Evolutionary conservation across 2,113 vertebrate species (phyloP).

Genomic region (Lophura nycthemera): DNA sequence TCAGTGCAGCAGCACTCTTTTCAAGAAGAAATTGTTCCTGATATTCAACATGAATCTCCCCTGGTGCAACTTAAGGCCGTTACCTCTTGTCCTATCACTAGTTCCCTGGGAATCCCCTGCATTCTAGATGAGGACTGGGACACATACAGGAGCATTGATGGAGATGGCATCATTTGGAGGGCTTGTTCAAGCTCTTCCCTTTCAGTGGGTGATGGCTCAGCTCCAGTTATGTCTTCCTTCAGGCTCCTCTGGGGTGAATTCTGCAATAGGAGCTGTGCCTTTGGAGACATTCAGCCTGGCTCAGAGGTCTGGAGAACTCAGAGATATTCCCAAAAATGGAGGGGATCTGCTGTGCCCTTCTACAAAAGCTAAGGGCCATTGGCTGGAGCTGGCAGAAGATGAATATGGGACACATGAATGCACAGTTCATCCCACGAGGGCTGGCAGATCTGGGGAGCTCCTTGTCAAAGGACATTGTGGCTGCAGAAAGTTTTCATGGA

Average conservation of each 20-base stretch:
- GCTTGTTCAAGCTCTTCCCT: neutral
- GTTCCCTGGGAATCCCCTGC: neutral
- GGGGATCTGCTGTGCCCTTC: neutral
- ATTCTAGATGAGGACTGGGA: neutral
- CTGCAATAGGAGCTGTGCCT: fast-evolving
- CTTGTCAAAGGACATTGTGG: neutral
- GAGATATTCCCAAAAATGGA: neutral
- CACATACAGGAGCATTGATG: neutral
- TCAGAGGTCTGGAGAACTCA: neutral
- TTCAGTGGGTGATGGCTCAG: neutral
- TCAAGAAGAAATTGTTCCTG: too few species aligned
- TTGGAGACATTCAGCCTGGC: neutral
- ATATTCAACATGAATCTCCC: too few species aligned
- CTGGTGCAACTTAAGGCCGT: too few species aligned
- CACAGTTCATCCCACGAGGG: neutral
- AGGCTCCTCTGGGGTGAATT: neutral
- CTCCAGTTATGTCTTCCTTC: neutral
- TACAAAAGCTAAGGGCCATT: neutral
- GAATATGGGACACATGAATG: neutral
- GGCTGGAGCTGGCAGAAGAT: neutral
- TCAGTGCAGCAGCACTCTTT: too few species aligned
- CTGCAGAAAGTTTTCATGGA: neutral
- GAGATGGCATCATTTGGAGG: too few species aligned
- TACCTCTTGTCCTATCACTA: too few species aligned
- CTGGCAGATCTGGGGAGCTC: neutral